phyloP scores from a whole-genome alignment of 1,140 invertebrate species.

The Cherax quadricarinatus region DNA sequence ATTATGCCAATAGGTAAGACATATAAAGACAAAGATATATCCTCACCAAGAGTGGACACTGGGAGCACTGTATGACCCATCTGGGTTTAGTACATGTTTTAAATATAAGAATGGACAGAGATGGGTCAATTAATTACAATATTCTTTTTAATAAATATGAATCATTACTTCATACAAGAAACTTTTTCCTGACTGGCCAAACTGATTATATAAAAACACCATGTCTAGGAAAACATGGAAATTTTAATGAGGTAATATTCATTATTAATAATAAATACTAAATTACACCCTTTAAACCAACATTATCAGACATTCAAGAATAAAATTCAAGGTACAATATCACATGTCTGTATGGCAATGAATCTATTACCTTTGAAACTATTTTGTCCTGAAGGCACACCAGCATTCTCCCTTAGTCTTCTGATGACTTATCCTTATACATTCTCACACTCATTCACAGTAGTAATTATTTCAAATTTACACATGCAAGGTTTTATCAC shows the following conservation, averaged over 20 bases:
- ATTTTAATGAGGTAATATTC: not conserved
- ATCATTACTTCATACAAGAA: not conserved
- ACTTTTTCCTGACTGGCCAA: not conserved
- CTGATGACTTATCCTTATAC: conserved; percentile 19
- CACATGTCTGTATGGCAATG: conserved; percentile 63
- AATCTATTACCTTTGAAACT: conserved; percentile 20
- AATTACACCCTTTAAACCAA: not conserved
- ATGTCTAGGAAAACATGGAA: not conserved
- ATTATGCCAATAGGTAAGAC: not conserved
- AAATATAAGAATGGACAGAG: too few relatives aligned
- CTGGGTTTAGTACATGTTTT: too few relatives aligned
- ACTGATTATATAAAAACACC: not conserved
- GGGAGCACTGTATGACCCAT: too few relatives aligned
- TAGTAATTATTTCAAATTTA: not conserved
- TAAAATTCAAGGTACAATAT: conserved; percentile 53
- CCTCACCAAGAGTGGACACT: too few relatives aligned
- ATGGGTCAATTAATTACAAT: not conserved
- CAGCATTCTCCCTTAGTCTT: not conserved
- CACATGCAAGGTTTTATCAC: not conserved
- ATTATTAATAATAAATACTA: not conserved
- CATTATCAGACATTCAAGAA: conserved; percentile 27
- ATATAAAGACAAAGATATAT: too few relatives aligned
- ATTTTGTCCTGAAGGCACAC: conserved; percentile 49
- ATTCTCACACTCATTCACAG: not conserved
- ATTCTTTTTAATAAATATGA: conserved; percentile 1